Conservation (phyloP, 1,140 invertebrate genomes). For the Bombus balteatus region DNA sequence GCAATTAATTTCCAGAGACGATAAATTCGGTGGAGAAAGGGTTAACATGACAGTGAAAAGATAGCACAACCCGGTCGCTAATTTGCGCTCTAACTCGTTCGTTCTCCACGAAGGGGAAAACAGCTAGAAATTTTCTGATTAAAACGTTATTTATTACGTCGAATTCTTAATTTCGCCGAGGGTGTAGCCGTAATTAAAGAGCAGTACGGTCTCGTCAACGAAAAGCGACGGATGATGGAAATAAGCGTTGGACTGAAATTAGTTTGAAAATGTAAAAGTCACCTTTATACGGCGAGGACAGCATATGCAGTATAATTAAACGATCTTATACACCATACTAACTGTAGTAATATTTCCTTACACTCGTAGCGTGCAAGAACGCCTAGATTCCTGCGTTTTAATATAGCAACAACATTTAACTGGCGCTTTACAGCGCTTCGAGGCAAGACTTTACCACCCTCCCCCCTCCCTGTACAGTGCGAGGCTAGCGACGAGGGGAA, state of each 20-base stretch:
- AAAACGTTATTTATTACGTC: constrained; percentile 75
- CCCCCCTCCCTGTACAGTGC: not conserved
- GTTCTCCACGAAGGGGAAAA: constrained; percentile 10
- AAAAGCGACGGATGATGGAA: constrained; percentile 44
- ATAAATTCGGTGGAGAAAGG: constrained; percentile 63
- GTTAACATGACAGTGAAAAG: constrained; percentile 68
- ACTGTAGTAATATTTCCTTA: constrained; percentile 36
- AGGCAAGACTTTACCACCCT: constrained; percentile 51
- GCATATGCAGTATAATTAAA: constrained; percentile 34
- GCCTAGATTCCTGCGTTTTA: constrained; percentile 56
- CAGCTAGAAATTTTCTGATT: constrained; percentile 69
- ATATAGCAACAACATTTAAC: constrained; percentile 69
- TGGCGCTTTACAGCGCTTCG: constrained; percentile 63
- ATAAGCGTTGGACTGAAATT: constrained; percentile 36
- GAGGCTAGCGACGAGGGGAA: constrained; percentile 56
- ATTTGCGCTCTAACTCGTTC: constrained; percentile 58
- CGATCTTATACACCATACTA: constrained; percentile 18
- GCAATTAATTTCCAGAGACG: constrained; percentile 59
- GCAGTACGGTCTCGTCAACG: constrained; percentile 10
- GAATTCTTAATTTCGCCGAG: constrained; percentile 70
- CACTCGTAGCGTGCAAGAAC: no score
- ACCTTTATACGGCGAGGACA: not conserved
- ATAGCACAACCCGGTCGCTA: constrained; percentile 64
- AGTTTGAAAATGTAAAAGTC: constrained; percentile 37
- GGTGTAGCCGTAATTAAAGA: constrained; percentile 68